Percentiles rank a stretch among this genome's conserved stretches.
These are phyloP conservation scores for Chinchilla lanigera DNA, from an alignment of 2,113 vertebrate genomes.

Conservation along the genomic window DNA sequence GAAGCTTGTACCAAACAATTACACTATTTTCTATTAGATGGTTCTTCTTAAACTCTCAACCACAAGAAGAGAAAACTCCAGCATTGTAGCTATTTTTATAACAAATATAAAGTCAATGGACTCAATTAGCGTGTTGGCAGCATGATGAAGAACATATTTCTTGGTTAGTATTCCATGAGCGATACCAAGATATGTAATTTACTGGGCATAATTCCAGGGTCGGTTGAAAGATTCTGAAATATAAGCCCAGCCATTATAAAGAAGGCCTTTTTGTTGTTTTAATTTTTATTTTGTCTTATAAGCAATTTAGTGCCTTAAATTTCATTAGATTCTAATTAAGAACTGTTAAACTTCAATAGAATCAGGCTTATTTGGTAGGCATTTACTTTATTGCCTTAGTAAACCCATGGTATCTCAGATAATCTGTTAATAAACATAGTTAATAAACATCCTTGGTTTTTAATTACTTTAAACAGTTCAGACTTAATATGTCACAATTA, in stretches of 20 bases:
- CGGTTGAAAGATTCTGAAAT: not conserved
- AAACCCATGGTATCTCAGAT: conserved; percentile 14
- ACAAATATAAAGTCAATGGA: not conserved
- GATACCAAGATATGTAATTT: not conserved
- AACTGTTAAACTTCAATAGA: conserved; percentile 21
- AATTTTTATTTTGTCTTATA: not conserved
- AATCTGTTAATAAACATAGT: conserved; percentile 56
- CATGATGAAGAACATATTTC: not conserved
- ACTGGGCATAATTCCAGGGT: not conserved
- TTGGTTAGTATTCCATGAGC: conserved; percentile 13
- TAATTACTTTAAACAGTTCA: conserved; percentile 43
- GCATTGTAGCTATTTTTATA: not conserved
- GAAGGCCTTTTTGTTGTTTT: conserved; percentile 20
- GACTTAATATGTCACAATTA: not conserved
- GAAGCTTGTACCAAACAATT: not conserved
- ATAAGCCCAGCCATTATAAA: not conserved
- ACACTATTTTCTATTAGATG: not conserved
- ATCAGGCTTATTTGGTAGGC: conserved; percentile 29
- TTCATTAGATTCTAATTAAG: conserved; percentile 59
- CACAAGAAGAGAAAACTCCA: not conserved
- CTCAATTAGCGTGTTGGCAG: not conserved
- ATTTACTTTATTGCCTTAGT: conserved; percentile 68
- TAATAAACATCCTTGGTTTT: conserved; percentile 40
- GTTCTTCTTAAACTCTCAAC: not conserved
- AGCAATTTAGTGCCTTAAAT: not conserved